Base-by-base conservation (phyloP, 2,888 invertebrate species). In the Pollenia labialis region DNA sequence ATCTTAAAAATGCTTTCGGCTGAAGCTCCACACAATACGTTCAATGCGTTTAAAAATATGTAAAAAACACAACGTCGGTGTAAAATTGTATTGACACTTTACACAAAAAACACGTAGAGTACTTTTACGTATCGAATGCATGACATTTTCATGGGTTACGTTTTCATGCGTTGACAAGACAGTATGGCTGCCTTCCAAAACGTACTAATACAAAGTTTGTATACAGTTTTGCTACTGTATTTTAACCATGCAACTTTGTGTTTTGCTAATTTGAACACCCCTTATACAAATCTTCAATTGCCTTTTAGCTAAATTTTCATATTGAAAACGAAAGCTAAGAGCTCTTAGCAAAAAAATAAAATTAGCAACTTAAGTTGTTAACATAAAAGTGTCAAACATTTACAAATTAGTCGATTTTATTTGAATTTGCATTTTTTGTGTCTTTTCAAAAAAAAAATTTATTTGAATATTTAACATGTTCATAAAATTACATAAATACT, bases 291-390 rank as follows among this genome's bases (percentile, higher is more conserved):
- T 60, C 11, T 32, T 16, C 18, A 44, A 64, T 18, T 11, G 44
- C 44, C 8, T 32, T 32, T 66, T 9, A 9, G 14, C 8, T 6
- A 18, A 11, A 32, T 12, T 18, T 52, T 44, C 44, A 23, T 8
- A 16, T 6, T 12, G 64, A 81, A 81, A 85, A 58, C 32, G 71
- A 85, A 76, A 81, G 64, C 64, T 23, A 74, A 80, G 58, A 58
- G 40, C 56, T 42, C n/a, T 60, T 16, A n/a, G n/a, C 16, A 68
- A 11, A 14, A 81, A 54, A 32, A 69, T 10, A 58, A 68, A 60
- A 58, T 16, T 16, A 80, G n/a, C 68, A 54, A 68, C 40, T 9
- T 16, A 75, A 46, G 48, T 4, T 18, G 62, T 40, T n/a, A 52
- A 52, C 23, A 64, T 40, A 50, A 68, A 84, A 76, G 48, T 60